phyloP scores from a whole-genome alignment of 1,140 invertebrate species.

The Monochamus saltuarius region DNA sequence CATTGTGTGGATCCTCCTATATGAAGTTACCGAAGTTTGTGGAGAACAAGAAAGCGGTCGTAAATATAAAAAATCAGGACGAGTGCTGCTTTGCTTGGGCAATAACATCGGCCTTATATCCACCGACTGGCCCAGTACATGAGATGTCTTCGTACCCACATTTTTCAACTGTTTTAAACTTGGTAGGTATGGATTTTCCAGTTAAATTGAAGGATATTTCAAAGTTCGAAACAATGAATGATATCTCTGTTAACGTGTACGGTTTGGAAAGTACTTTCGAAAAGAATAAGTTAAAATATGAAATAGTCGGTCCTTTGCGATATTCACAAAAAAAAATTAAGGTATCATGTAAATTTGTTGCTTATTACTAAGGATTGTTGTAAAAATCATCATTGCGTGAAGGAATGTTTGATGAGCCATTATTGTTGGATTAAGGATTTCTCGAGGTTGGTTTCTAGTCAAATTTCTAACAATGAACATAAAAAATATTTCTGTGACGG shows the following conservation, averaged over 20 bases:
- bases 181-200: slow-evolving; percentile 47
- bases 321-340: too few relatives aligned
- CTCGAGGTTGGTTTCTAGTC: too few relatives aligned
- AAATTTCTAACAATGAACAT: too few relatives aligned
- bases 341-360: too few relatives aligned
- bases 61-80: slow-evolving; percentile 49
- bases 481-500: too few relatives aligned
- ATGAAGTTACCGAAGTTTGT: slow-evolving; percentile 44
- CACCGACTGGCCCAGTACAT: slow-evolving; percentile 27
- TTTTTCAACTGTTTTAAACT: slow-evolving; percentile 37
- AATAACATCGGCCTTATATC: slow-evolving; percentile 45
- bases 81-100: slow-evolving; percentile 47
- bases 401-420: too few relatives aligned
- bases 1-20: slow-evolving; percentile 40
- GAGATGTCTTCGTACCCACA: slow-evolving; percentile 19
- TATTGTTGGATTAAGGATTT: too few relatives aligned
- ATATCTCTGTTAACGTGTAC: slow-evolving; percentile 45
- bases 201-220: slow-evolving; percentile 48
- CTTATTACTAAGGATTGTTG: too few relatives aligned
- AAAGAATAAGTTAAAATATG: not conserved
- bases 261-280: slow-evolving; percentile 14
- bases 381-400: too few relatives aligned
- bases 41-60: slow-evolving; percentile 44
- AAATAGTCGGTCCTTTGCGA: too few relatives aligned
- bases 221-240: slow-evolving; percentile 50